These are phyloP conservation scores for Drosophila paracracens DNA, from an alignment of 2,888 invertebrate species.

Conservation along the genomic window DNA sequence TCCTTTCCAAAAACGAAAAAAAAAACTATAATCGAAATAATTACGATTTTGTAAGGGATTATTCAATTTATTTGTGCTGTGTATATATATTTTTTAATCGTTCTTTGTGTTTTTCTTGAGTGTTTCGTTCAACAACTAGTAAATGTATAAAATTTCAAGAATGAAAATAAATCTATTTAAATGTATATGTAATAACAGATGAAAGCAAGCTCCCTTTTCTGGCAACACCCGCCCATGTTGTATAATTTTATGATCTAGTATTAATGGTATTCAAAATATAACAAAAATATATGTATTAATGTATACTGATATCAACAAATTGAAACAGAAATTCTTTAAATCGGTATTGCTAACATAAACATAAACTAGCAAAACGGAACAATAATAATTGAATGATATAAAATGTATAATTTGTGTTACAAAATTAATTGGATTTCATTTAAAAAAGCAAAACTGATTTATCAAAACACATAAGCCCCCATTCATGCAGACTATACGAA, in stretches of 20 bases:
- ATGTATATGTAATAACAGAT: constrained; percentile 29
- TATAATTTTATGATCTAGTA: constrained; percentile 63
- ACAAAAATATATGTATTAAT: constrained; percentile 26
- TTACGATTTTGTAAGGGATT: constrained; percentile 1
- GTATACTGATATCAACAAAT: constrained; percentile 35
- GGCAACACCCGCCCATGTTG: constrained; percentile 81
- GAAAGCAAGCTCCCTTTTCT: constrained; percentile 72
- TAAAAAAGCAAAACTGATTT: constrained; percentile 13
- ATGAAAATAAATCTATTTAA: constrained; percentile 17
- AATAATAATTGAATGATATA: constrained; percentile 10
- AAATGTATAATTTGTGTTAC: constrained; percentile 10
- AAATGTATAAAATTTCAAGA: constrained; percentile 42
- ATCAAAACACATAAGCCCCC: constrained; percentile 9
- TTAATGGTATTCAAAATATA: constrained; percentile 38
- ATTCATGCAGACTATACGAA: constrained; percentile 49
- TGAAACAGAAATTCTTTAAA: constrained; percentile 12
- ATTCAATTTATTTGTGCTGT: constrained; percentile 44
- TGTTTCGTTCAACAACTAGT: constrained; percentile 50
- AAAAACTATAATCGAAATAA: neutral
- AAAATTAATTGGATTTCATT: constrained; percentile 16
- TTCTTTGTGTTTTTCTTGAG: constrained; percentile 57
- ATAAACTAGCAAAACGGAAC: constrained; percentile 2
- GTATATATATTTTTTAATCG: constrained; percentile 43
- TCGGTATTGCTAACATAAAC: constrained; percentile 6
- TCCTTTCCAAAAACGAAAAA: constrained; percentile 2